These are phyloP conservation scores for Crotalus viridis DNA, from an alignment of 2,113 vertebrate genomes.

Conservation along the genomic window DNA sequence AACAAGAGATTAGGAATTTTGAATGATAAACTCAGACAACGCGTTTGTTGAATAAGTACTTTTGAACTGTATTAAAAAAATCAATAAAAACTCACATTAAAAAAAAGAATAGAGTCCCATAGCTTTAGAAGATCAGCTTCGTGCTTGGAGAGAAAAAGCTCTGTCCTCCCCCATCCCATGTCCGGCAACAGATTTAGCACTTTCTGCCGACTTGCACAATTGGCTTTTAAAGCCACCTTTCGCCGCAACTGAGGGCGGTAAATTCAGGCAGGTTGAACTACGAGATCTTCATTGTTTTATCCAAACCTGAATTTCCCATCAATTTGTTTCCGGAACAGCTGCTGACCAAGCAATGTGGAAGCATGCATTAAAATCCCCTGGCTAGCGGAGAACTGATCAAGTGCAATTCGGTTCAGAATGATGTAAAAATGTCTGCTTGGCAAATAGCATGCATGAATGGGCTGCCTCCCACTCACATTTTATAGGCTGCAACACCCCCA, in stretches of 20 bases:
- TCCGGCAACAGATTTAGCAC: background rate
- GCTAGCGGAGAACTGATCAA: background rate
- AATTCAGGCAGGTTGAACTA: background rate
- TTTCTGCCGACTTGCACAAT: no score
- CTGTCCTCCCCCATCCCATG: no score
- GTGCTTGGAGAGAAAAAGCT: no score
- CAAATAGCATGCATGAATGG: background rate
- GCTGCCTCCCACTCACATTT: background rate
- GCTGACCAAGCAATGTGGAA: background rate
- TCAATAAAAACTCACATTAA: no score
- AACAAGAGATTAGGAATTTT: no score
- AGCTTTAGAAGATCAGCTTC: no score
- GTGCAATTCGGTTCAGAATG: background rate
- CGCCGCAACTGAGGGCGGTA: background rate
- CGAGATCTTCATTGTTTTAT: background rate
- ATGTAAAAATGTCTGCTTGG: background rate
- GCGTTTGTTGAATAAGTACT: no score
- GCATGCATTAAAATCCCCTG: background rate
- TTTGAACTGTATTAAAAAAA: no score
- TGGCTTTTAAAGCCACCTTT: background rate
- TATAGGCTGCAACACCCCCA: background rate
- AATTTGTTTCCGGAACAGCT: background rate
- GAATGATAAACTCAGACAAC: no score
- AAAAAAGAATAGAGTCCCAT: no score
- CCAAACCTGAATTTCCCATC: background rate